phyloP scores from a whole-genome alignment of 2,113 vertebrate species.

The Mola mola region DNA sequence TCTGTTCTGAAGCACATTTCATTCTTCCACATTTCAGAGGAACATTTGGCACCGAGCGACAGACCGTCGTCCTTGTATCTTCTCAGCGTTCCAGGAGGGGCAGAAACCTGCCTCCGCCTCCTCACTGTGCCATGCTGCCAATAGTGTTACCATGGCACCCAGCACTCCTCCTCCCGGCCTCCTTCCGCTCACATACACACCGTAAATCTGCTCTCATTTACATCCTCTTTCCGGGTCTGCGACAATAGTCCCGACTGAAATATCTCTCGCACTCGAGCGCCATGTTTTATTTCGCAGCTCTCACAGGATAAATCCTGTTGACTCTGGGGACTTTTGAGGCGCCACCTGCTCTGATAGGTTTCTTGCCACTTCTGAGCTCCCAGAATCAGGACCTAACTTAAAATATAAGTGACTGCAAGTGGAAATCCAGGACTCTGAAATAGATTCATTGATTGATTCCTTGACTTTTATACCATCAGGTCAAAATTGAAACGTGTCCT shows the following conservation, averaged over 20 bases:
- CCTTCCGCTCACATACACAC: constrained; percentile 38
- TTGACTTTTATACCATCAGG: no score
- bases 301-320: background rate
- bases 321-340: no score
- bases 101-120: constrained; percentile 58
- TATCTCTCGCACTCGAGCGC: no score
- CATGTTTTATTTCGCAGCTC: no score
- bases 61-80: constrained; percentile 34
- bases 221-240: background rate
- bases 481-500: no score
- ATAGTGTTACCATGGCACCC: constrained; percentile 71
- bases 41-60: background rate
- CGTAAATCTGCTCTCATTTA: constrained; percentile 27
- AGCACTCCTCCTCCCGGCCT: constrained; percentile 24
- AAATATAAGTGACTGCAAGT: no score
- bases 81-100: constrained; percentile 55
- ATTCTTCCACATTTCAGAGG: background rate
- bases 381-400: no score
- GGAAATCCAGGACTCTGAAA: no score
- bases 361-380: no score
- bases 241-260: background rate
- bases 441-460: no score
- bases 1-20: background rate
- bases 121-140: constrained; percentile 54
- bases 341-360: no score